A percentile compares a stretch with the other conserved stretches of the same genome.
These are phyloP conservation scores for Pristionchus japonicus DNA, from an alignment of 2,888 invertebrate species.

Conservation along the genomic window DNA sequence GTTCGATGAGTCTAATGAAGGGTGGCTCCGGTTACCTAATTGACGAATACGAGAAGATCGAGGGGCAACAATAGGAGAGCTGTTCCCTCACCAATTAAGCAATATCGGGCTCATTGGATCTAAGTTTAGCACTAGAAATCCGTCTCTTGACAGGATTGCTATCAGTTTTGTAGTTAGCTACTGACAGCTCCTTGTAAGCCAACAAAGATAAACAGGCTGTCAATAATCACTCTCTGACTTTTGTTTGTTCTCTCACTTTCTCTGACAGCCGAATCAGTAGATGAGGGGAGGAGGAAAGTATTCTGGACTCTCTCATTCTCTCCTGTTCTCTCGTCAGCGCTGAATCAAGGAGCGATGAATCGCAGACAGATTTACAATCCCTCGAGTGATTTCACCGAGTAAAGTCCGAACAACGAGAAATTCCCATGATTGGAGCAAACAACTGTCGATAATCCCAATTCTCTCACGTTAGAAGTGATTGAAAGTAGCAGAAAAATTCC, in stretches of 20 bases:
- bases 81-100: constrained; percentile 20
- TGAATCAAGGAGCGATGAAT: background rate
- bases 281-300: too few relatives aligned
- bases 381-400: background rate
- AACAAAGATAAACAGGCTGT: background rate
- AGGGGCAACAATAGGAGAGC: background rate
- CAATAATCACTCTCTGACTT: background rate
- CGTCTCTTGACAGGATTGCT: background rate
- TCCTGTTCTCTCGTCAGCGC: background rate
- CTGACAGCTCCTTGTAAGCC: background rate
- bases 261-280: background rate
- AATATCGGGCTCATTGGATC: too few relatives aligned
- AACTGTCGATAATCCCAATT: background rate
- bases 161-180: too few relatives aligned
- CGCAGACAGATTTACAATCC: background rate
- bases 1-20: constrained; percentile 16
- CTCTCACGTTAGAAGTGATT: background rate
- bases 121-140: too few relatives aligned
- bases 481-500: background rate
- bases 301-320: background rate
- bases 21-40: constrained; percentile 19
- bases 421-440: background rate
- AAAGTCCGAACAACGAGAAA: background rate
- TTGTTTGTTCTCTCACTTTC: background rate
- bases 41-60: constrained; percentile 1